Evolutionary conservation across 37 sponge, comb jelly and placozoan genomes (phyloP).

Genomic region (Mnemiopsis leidyi): DNA sequence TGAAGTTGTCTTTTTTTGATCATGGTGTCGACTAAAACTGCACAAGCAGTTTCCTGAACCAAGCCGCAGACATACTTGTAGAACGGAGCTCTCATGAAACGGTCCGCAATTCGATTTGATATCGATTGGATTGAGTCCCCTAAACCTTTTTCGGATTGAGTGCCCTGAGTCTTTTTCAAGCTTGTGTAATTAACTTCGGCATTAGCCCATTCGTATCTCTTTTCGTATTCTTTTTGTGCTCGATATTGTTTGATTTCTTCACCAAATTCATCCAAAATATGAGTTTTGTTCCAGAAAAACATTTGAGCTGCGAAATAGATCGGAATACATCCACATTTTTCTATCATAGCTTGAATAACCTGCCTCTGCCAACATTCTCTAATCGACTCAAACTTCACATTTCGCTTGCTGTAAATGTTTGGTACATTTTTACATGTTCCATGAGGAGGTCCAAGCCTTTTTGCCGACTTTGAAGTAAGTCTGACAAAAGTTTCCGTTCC

Average conservation of each 20-base stretch:
- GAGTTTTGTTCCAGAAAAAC: not conserved
- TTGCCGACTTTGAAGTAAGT: not conserved
- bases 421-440: not conserved
- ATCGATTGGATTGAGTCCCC: not conserved
- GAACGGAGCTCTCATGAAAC: not conserved
- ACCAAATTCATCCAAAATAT: not conserved
- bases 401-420: not conserved
- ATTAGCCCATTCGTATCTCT: not conserved
- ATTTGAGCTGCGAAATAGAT: not conserved
- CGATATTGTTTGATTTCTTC: not conserved
- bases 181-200: not conserved
- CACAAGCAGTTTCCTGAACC: not conserved
- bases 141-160: not conserved
- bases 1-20: not conserved
- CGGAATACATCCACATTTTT: not conserved
- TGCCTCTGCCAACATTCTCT: not conserved
- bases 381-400: not conserved
- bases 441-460: not conserved
- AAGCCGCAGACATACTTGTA: not conserved
- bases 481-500: slow-evolving; percentile 5
- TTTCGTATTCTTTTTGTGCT: not conserved
- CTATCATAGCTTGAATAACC: not conserved
- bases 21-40: not conserved
- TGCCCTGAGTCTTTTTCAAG: not conserved
- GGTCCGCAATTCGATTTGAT: not conserved